Evolutionary conservation across 2,888 invertebrate genomes (phyloP).

Genomic region (Tenthredo amoena): DNA sequence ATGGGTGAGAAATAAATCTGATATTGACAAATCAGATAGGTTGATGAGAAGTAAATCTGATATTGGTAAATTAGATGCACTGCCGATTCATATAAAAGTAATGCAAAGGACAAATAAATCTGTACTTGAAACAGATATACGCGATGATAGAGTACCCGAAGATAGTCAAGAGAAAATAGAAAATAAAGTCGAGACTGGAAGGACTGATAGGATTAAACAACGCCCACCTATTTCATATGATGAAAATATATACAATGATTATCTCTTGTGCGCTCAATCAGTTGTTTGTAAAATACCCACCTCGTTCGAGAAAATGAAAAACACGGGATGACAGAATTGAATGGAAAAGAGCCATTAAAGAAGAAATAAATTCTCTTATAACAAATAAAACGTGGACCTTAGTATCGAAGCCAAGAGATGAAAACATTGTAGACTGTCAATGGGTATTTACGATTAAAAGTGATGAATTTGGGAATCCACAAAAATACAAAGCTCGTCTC

Average conservation of each 20-base stretch:
- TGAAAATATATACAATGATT: neutral
- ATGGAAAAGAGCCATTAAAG: slow-evolving; percentile 56
- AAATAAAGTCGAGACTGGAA: slow-evolving; percentile 33
- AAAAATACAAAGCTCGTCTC: no score
- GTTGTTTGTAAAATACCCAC: slow-evolving; percentile 38
- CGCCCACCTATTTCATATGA: slow-evolving; percentile 20
- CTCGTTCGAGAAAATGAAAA: slow-evolving; percentile 53
- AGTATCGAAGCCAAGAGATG: slow-evolving; percentile 21
- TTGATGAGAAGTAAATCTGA: neutral
- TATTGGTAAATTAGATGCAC: neutral
- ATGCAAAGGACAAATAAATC: neutral
- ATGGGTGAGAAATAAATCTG: neutral
- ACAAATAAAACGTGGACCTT: slow-evolving; percentile 57
- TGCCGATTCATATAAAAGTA: neutral
- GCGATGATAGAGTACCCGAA: neutral
- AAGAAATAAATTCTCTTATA: slow-evolving; percentile 53
- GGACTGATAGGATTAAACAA: slow-evolving; percentile 52
- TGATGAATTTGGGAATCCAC: no score
- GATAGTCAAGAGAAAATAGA: neutral
- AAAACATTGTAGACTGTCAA: slow-evolving; percentile 55
- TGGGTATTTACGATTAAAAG: slow-evolving; percentile 50
- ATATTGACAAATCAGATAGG: neutral
- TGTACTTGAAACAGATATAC: neutral
- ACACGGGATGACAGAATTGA: slow-evolving; percentile 46
- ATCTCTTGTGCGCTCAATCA: slow-evolving; percentile 30